Evolutionary conservation across 2,888 invertebrate species (phyloP).

Genomic region (Sisyra nigra): DNA sequence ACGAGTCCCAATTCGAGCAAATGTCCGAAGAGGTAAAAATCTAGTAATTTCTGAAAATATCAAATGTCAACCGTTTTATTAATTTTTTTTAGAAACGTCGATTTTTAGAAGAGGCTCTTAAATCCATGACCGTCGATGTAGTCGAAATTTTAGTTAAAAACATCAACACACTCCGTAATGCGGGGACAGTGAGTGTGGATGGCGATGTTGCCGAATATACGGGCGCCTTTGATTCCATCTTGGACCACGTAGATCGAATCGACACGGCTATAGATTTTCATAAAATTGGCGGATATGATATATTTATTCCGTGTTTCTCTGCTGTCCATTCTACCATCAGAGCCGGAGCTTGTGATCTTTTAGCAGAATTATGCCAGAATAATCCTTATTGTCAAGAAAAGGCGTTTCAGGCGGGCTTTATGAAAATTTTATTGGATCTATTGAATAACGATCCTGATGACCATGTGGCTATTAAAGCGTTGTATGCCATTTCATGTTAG

Average conservation of each 20-base stretch:
- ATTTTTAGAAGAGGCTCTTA: constrained; percentile 57
- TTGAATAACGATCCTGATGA: constrained; percentile 39
- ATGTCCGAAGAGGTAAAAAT: constrained; percentile 45
- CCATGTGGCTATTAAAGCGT: constrained; percentile 44
- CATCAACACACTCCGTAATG: constrained; percentile 37
- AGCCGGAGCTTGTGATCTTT: constrained; percentile 43
- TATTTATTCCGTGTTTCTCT: constrained; percentile 51
- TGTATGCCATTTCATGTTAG: constrained; percentile 71
- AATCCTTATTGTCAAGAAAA: constrained; percentile 65
- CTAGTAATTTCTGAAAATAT: background rate
- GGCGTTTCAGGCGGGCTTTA: constrained; percentile 45
- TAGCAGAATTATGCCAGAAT: constrained; percentile 73
- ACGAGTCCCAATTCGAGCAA: constrained; percentile 30
- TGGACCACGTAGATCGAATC: constrained; percentile 54
- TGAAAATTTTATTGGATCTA: constrained; percentile 43
- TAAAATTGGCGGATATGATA: constrained; percentile 65
- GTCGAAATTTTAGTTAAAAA: constrained; percentile 45
- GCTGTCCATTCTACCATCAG: constrained; percentile 44
- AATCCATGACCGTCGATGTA: constrained; percentile 52
- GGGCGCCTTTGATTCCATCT: constrained; percentile 47
- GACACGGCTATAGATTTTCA: constrained; percentile 74
- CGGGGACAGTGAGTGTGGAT: constrained; percentile 28
- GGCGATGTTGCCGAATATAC: constrained; percentile 39
- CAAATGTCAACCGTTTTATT: background rate
- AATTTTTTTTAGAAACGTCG: constrained; percentile 39